Conservation (phyloP, 2,888 invertebrate genomes). For the Drosophila sordidula region DNA sequence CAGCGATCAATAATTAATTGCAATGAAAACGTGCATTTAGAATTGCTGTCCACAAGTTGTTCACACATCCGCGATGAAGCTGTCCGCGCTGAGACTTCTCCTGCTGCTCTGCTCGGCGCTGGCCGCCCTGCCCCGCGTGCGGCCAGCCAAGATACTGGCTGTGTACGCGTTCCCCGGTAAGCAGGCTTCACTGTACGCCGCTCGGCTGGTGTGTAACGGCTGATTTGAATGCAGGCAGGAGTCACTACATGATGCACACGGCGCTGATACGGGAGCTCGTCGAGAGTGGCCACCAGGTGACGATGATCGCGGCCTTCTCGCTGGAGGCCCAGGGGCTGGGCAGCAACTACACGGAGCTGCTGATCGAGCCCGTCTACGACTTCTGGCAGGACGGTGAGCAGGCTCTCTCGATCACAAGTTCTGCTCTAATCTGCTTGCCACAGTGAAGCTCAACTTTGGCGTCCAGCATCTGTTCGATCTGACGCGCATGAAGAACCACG, state of each 20-base stretch:
- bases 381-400: conserved; percentile 80
- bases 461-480: conserved; percentile 81
- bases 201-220: no score
- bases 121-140: conserved; percentile 18
- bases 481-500: conserved; percentile 68
- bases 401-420: no score
- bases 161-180: conserved; percentile 84
- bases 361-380: conserved; percentile 83
- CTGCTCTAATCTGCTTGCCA: not conserved
- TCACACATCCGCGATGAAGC: conserved; percentile 28
- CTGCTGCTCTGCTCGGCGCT: conserved; percentile 35
- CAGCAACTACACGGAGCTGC: conserved; percentile 82
- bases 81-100: conserved; percentile 3
- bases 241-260: conserved; percentile 86
- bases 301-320: conserved; percentile 79
- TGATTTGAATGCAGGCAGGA: conserved; percentile 71
- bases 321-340: conserved; percentile 73
- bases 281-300: conserved; percentile 82
- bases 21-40: no score
- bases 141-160: conserved; percentile 84
- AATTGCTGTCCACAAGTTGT: no score
- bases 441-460: conserved; percentile 79
- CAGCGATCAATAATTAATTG: no score
- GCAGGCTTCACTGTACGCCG: not conserved
- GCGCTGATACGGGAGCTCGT: conserved; percentile 85